Percentiles rank a stretch among this genome's conserved stretches.
Evolutionary conservation across 1,140 invertebrate genomes (phyloP).

Genomic region (Geopemphigus sp.): DNA sequence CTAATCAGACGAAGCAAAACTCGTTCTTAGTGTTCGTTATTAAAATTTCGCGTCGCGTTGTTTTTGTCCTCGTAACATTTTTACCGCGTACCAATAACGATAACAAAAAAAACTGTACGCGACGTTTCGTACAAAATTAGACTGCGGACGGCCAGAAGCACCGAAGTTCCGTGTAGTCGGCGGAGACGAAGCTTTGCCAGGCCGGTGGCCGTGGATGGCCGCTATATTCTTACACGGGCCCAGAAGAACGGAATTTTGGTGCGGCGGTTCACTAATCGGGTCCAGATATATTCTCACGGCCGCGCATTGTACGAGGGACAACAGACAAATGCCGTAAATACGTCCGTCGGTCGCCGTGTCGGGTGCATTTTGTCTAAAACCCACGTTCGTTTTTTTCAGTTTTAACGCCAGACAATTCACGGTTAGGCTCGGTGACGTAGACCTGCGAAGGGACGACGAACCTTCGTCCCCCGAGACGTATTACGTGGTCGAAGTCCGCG

Average conservation of each 20-base stretch:
- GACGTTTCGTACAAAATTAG: constrained; percentile 54
- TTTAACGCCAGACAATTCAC: constrained; percentile 83
- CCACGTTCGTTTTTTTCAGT: constrained; percentile 57
- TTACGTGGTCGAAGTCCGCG: constrained; percentile 71
- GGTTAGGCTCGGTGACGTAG: constrained; percentile 83
- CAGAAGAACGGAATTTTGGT: constrained; percentile 87
- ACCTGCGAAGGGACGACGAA: constrained; percentile 76
- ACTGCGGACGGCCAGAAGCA: constrained; percentile 78
- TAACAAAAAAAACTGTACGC: too few species aligned
- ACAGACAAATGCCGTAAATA: constrained; percentile 80
- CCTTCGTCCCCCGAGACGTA: constrained; percentile 76
- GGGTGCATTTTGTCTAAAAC: background rate
- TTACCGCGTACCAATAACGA: too few species aligned
- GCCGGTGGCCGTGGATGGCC: constrained; percentile 91
- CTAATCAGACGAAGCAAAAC: too few species aligned
- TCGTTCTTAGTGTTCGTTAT: too few species aligned
- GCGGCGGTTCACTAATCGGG: constrained; percentile 83
- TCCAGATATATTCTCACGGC: constrained; percentile 80
- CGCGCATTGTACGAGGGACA: constrained; percentile 86
- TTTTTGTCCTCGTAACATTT: too few species aligned
- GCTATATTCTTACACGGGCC: constrained; percentile 86
- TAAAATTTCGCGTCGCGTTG: too few species aligned
- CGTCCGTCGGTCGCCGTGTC: too few species aligned
- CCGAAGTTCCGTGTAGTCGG: constrained; percentile 83
- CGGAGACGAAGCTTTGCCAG: constrained; percentile 77